Conservation (phyloP, 1,140 invertebrate species). For the Lordiphosa mommai region DNA sequence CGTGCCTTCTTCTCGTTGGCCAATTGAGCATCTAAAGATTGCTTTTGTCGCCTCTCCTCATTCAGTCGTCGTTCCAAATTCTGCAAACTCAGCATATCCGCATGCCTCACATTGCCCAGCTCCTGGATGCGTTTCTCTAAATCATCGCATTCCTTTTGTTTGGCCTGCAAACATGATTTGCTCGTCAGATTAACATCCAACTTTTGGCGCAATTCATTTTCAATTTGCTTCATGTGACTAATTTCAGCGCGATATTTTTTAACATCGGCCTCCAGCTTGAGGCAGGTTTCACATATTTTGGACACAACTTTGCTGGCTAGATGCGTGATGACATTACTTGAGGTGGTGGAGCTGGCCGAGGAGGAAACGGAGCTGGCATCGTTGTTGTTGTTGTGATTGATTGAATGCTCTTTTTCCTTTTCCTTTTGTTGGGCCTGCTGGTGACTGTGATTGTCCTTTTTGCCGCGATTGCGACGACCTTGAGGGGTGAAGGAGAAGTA, state of each 20-base stretch:
- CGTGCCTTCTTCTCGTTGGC: slow-evolving; percentile 87
- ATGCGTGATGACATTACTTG: slow-evolving; percentile 64
- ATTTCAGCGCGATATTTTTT: slow-evolving; percentile 91
- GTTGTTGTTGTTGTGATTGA: slow-evolving; percentile 48
- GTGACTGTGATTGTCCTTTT: slow-evolving; percentile 79
- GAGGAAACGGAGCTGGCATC: slow-evolving; percentile 67
- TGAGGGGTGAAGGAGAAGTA: neutral
- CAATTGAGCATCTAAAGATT: slow-evolving; percentile 88
- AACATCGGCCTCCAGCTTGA: slow-evolving; percentile 85
- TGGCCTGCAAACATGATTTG: slow-evolving; percentile 78
- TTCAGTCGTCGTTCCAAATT: slow-evolving; percentile 89
- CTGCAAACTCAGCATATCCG: slow-evolving; percentile 88
- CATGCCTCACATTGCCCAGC: slow-evolving; percentile 85
- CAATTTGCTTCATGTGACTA: slow-evolving; percentile 87
- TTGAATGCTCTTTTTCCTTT: slow-evolving; percentile 50
- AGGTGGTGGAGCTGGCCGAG: slow-evolving; percentile 62
- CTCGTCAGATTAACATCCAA: slow-evolving; percentile 80
- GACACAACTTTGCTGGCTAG: slow-evolving; percentile 75
- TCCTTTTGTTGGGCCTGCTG: slow-evolving; percentile 50
- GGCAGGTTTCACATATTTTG: slow-evolving; percentile 76
- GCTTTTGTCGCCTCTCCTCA: slow-evolving; percentile 90
- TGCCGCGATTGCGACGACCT: slow-evolving; percentile 77
- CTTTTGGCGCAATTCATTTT: slow-evolving; percentile 92
- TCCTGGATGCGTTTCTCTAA: slow-evolving; percentile 84
- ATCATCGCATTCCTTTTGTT: slow-evolving; percentile 78